phyloP scores from a whole-genome alignment of 2,797 vertebrate genomes.

The Vespertilio murinus region DNA sequence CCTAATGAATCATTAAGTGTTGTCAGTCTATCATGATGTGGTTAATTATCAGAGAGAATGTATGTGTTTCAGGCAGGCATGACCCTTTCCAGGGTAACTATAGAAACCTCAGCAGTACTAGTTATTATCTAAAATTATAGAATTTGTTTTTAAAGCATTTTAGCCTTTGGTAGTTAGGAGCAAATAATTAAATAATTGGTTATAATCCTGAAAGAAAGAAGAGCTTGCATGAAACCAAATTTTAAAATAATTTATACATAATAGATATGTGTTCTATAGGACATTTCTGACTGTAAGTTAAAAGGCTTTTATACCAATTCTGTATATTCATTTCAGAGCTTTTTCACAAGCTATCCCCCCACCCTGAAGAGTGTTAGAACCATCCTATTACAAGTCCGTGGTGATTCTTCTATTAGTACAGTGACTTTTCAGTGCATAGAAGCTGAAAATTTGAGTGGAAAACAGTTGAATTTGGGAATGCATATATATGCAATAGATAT shows the following conservation, averaged over 20 bases:
- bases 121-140: conserved; percentile 83
- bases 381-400: not conserved
- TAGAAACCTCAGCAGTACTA: conserved; percentile 83
- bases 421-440: not conserved
- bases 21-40: conserved; percentile 81
- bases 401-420: not conserved
- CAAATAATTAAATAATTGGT: conserved; percentile 83
- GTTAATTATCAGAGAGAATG: conserved; percentile 83
- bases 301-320: not conserved
- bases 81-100: conserved; percentile 84
- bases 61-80: conserved; percentile 79
- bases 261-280: conserved; percentile 10
- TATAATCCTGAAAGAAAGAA: conserved; percentile 73
- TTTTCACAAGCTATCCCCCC: not conserved
- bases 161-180: conserved; percentile 67
- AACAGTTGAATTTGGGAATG: not conserved
- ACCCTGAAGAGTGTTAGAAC: not conserved
- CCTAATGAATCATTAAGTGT: conserved; percentile 85
- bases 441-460: not conserved
- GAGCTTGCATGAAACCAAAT: conserved; percentile 66
- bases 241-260: conserved; percentile 65
- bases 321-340: not conserved
- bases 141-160: conserved; percentile 81
- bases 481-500: not conserved
- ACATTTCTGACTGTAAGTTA: conserved; percentile 36